Base-by-base conservation (phyloP, 2,797 vertebrate species). In the Coregonus sp. region DNA sequence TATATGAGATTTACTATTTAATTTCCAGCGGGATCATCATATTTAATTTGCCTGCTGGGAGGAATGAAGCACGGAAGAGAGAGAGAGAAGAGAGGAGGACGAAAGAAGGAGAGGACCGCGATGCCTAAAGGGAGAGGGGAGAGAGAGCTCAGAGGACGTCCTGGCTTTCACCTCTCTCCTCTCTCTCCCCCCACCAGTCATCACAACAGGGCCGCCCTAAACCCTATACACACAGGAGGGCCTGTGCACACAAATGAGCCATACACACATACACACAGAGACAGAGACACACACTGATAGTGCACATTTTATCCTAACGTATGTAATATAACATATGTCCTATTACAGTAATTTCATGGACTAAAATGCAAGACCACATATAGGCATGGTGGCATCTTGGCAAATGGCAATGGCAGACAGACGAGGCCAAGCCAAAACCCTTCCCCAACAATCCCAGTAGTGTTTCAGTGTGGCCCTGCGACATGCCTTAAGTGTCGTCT, bases 21-120 rank as follows among this genome's bases (percentile, higher is more conserved):
- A 93, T 92, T 93, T 93, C 90, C 86, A 86, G 89, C 80, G 89
- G 89, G 92, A 93, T 92, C 89, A 89, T 81, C 82, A 82, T 80
- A 87, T 92, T 89, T 92, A 91, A 92, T 89, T 90, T 89, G 85
- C 83, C 84, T 86, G 78, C 75, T 83, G 80, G 80, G 84, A 82
- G 74, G 77, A 75, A 35, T 40, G 76, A 71, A 79, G 63, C 56
- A 56, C 25, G 7, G 56, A 76, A 56, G 70, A 76, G 40, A 54
- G 40, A 54, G 59, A 71, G 54, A 51, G 66, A 4, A 12, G 18
- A 37, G 59, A 37, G 51, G 73, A 50, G 75, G 70, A 66, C 20
- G 33, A 40, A 52, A 72, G 50, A 52, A 75, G 35, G 68, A 75
- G 76, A 70, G 74, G 82, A 90, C 65, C 79, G 31, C 67, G 91